Evolutionary conservation across 2,113 vertebrate species (phyloP), one percentile per base, ranked within the genome.

Genomic region (Lophius piscatorius): DNA sequence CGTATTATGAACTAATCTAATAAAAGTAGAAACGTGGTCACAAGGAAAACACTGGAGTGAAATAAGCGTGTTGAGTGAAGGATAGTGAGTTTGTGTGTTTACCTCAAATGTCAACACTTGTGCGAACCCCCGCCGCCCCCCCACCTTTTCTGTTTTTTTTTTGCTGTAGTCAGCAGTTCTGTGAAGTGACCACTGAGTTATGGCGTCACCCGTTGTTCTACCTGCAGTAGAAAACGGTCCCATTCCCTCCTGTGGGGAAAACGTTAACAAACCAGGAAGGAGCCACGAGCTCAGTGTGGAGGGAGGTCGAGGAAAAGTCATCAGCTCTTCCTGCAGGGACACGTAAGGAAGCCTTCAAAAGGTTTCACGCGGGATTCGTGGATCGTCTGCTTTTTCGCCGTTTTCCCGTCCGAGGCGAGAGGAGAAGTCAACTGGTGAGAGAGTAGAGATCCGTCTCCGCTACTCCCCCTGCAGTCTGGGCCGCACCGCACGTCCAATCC

Each of bases 381-480:
- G 83, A 76, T 69, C 29, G 71, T 76, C 69, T 70, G 52, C 51
- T 63, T 78, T 54, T 75, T 18, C 56, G 40, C 52, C 40, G 55
- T 62, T 68, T 55, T 73, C 41, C 38, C 2, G 54, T 82, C 52
- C 50, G 66, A 61, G 66, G 57, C 6, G 10, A 57, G 48, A 66
- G 39, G 23, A 54, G 70, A 60, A 44, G 33, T 33, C 46, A 62
- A 81, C 74, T 52, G 66, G 63, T 75, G 72, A 42, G 71, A 63
- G 72, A 72, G 83, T 63, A 78, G 62, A 47, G 58, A 36, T 35
- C 34, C 4, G 34, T n/a, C n/a, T n/a, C 45, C 13, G 42, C 18
- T 50, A 22, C 72, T 77, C 80, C 78, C 64, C 74, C 80, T 84
- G 80, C 80, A 79, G 85, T 64, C 81, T 56, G 76, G 59, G 48